These are phyloP conservation scores for Perccottus glenii DNA, from an alignment of 2,113 vertebrate species.

Conservation along the genomic window DNA sequence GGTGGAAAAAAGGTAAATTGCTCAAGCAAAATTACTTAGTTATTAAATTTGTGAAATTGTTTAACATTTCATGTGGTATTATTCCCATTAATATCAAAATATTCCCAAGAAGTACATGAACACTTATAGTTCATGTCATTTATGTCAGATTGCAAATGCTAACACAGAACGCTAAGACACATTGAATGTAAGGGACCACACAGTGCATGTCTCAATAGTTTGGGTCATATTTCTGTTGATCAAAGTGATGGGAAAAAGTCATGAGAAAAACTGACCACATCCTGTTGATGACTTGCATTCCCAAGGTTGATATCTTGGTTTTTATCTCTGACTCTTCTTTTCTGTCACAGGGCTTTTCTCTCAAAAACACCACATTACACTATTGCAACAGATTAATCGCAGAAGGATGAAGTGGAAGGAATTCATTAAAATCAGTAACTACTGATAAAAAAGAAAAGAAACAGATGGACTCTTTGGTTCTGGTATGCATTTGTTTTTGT, in stretches of 20 bases:
- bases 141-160: too few relatives aligned
- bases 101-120: neutral
- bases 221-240: constrained; percentile 38
- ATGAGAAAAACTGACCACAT: constrained; percentile 69
- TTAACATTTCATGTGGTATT: too few relatives aligned
- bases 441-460: constrained; percentile 14
- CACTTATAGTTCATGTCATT: too few relatives aligned
- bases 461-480: constrained; percentile 56
- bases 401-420: too few relatives aligned
- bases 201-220: constrained; percentile 12
- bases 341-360: constrained; percentile 19
- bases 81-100: too few relatives aligned
- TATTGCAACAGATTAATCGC: too few relatives aligned
- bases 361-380: neutral
- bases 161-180: neutral
- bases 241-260: too few relatives aligned
- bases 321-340: constrained; percentile 42
- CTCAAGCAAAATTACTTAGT: too few relatives aligned
- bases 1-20: too few relatives aligned
- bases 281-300: constrained; percentile 63
- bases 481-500: constrained; percentile 23
- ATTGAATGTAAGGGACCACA: neutral
- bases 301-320: constrained; percentile 54
- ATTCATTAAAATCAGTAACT: too few relatives aligned
- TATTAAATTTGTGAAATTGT: too few relatives aligned